Evolutionary conservation across 2,113 vertebrate genomes (phyloP), one percentile per base, ranked within the genome.

Genomic region (Pitta sordida): DNA sequence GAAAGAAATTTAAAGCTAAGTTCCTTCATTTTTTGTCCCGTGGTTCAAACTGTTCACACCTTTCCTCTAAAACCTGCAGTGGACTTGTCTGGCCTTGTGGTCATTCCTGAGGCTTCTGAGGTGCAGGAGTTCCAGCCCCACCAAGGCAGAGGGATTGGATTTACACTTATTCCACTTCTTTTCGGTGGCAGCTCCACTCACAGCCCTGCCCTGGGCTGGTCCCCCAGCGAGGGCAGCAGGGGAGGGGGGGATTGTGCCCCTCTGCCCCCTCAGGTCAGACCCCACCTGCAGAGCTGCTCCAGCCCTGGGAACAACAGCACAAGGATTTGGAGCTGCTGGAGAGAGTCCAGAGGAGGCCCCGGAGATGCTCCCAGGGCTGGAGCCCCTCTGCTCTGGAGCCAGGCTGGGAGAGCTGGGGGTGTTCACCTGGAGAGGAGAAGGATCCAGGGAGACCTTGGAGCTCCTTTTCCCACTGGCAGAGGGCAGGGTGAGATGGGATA

Each of bases 251-350:
- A 79, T 71, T 41, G 65, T 87, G 84, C 53, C 62, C 71, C 52
- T 67, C 24, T 84, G 68, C 62, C 62, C 70, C 9, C 64, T 49
- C 75, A 79, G 84, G 1, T 87, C 34, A 87, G 48, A 70, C 29
- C 84, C 48, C 65, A 86, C 39, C 74, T 87, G 64, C 84, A 70
- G 84, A 78, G 84, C 84, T 70, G 64, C 74, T 39, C 55, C 84
- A 70, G 64, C 74, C n/a, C 73, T n/a, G n/a, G n/a, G n/a, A 69
- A 39, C 73, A 86, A 14, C 83, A 76, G 0, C 83, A 76, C 44
- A 14, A 76, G 83, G 16, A 32, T 8, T 4, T 67, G 83, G 83
- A 85, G 71, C 82, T 85, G 69, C n/a, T 73, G 68, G 8, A 73
- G 65, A 46, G 48, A 53, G n/a, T 1, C 6, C 67, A 83, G 56